A percentile compares a stretch with the other conserved stretches of the same genome.
These are phyloP conservation scores for Ailuropoda melanoleuca DNA, from an alignment of 2,113 vertebrate genomes.

Conservation along the genomic window DNA sequence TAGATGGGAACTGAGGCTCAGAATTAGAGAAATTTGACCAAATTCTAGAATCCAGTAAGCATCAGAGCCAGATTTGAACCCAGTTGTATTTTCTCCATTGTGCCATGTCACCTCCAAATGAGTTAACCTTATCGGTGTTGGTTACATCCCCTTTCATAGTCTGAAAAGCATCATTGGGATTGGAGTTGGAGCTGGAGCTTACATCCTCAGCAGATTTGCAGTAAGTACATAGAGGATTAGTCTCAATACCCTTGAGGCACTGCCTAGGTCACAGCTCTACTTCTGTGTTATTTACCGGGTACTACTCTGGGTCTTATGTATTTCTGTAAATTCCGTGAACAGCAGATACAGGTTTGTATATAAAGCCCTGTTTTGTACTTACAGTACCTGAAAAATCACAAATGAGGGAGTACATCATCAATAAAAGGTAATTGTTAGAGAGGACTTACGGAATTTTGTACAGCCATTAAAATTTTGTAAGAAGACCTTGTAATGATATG, in stretches of 20 bases:
- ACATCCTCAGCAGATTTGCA: slow-evolving; percentile 93
- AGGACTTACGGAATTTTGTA: background rate
- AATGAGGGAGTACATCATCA: background rate
- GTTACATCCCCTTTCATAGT: slow-evolving; percentile 83
- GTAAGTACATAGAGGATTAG: slow-evolving; percentile 85
- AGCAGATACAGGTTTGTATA: background rate
- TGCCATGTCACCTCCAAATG: background rate
- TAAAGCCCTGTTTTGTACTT: slow-evolving; percentile 19
- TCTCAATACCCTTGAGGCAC: background rate
- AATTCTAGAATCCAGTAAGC: background rate
- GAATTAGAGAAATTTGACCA: background rate
- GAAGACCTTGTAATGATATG: background rate
- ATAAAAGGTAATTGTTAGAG: background rate
- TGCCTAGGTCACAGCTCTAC: background rate
- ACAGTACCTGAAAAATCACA: background rate
- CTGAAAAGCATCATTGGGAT: slow-evolving; percentile 94
- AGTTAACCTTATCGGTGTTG: slow-evolving; percentile 44
- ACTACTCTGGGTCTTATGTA: background rate
- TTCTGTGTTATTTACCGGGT: background rate
- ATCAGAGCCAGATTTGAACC: slow-evolving; percentile 5
- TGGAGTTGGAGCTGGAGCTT: slow-evolving; percentile 93
- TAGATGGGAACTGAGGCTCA: background rate
- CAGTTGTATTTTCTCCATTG: background rate
- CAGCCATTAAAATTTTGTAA: slow-evolving; percentile 27
- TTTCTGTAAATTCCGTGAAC: background rate